phyloP scores from a whole-genome alignment of 2,888 invertebrate genomes.

The Dinocampus coccinellae region DNA sequence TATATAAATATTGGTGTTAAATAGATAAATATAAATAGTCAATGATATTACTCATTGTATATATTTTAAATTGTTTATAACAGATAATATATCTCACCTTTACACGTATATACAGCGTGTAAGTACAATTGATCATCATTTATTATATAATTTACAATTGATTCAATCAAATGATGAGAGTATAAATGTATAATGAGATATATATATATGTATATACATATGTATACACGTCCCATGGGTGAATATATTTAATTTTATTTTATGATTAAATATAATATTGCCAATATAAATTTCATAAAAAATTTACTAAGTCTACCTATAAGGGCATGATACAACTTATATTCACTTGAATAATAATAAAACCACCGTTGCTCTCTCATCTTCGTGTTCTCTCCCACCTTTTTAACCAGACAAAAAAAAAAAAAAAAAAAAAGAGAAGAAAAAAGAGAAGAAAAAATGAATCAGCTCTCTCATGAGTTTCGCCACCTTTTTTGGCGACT shows the following conservation, averaged over 20 bases:
- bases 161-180: neutral
- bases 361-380: conserved; percentile 12
- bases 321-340: conserved; percentile 23
- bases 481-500: conserved; percentile 46
- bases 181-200: neutral
- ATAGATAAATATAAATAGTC: neutral
- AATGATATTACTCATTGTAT: conserved; percentile 24
- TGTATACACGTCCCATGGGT: too few species aligned
- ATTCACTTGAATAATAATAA: neutral
- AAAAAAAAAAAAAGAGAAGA: too few species aligned
- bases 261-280: neutral
- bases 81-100: conserved; percentile 29
- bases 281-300: neutral
- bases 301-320: conserved; percentile 26
- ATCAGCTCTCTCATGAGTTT: conserved; percentile 37
- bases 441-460: too few species aligned
- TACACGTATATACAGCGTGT: conserved; percentile 10
- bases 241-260: too few species aligned
- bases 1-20: neutral
- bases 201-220: neutral
- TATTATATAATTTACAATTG: neutral
- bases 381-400: conserved; percentile 11
- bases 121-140: conserved; percentile 38
- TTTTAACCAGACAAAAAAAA: too few species aligned
- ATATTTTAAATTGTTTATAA: conserved; percentile 28